A percentile compares a stretch with the other conserved stretches of the same genome.
Conservation (phyloP, 2,888 invertebrate genomes). For the Yponomeuta cagnagella region DNA sequence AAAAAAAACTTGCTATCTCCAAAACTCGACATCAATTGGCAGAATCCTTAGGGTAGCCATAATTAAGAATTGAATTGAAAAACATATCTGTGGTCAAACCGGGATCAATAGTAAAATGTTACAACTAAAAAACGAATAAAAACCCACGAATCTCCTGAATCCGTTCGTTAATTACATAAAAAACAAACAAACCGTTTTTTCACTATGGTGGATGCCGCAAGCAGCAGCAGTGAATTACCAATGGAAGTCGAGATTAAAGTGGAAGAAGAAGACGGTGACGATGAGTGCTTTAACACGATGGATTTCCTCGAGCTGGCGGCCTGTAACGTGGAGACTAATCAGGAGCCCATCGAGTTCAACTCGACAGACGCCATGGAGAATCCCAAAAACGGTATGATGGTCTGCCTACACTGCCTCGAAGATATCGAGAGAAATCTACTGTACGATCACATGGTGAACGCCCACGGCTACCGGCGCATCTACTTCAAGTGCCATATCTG, state of each 20-base stretch:
- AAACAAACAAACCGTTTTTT: not conserved
- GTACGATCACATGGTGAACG: conserved; percentile 33
- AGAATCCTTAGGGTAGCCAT: too few relatives aligned
- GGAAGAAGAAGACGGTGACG: conserved; percentile 31
- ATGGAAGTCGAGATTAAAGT: conserved; percentile 26
- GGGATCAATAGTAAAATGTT: too few relatives aligned
- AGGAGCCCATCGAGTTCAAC: conserved; percentile 35
- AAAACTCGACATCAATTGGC: too few relatives aligned
- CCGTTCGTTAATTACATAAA: not conserved
- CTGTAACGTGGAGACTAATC: conserved; percentile 30
- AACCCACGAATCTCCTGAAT: too few relatives aligned
- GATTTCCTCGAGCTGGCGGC: conserved; percentile 33
- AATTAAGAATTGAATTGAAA: too few relatives aligned
- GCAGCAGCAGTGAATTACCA: conserved; percentile 34
- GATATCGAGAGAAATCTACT: conserved; percentile 30
- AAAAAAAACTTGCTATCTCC: too few relatives aligned
- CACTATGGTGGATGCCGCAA: not conserved
- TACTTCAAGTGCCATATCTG: conserved; percentile 34
- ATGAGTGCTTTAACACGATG: conserved; percentile 23
- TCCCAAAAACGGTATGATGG: conserved; percentile 31
- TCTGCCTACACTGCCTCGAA: conserved; percentile 35
- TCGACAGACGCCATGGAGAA: conserved; percentile 32
- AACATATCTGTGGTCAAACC: too few relatives aligned
- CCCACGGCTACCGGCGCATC: conserved; percentile 32
- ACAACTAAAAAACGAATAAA: too few relatives aligned